Evolutionary conservation across 2,113 vertebrate genomes (phyloP).

Genomic region (Xiphophorus hellerii): DNA sequence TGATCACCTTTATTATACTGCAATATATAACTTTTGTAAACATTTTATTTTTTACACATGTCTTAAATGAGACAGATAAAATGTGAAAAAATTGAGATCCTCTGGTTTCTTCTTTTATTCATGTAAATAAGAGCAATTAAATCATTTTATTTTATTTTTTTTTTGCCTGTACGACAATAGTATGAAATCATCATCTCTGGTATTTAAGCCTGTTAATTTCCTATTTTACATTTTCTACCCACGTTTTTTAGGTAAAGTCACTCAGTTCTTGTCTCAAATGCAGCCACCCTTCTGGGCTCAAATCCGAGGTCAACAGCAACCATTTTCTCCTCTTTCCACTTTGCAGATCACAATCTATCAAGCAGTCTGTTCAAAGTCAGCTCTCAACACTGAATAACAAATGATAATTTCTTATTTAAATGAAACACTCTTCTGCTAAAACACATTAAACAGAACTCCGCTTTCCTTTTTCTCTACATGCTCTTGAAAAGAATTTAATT

Average conservation of each 20-base stretch:
- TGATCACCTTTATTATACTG: too few relatives aligned
- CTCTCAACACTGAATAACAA: constrained; percentile 40
- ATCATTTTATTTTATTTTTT: too few relatives aligned
- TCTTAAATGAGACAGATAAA: too few relatives aligned
- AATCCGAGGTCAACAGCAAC: constrained; percentile 9
- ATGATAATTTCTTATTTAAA: constrained; percentile 45
- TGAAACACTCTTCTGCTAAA: constrained; percentile 26
- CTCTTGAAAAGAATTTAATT: constrained; percentile 34
- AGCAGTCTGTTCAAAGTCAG: constrained; percentile 13
- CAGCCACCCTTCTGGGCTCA: background rate
- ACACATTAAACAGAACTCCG: background rate
- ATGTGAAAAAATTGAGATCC: too few relatives aligned
- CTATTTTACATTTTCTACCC: constrained; percentile 2
- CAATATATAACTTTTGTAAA: too few relatives aligned
- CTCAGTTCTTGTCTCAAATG: constrained; percentile 19
- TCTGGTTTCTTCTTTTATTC: too few relatives aligned
- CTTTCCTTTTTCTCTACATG: background rate
- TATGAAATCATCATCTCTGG: background rate
- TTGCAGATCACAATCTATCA: constrained; percentile 36
- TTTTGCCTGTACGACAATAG: too few relatives aligned
- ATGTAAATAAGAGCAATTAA: too few relatives aligned
- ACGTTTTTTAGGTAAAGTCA: constrained; percentile 17
- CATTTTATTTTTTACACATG: too few relatives aligned
- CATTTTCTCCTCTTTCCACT: constrained; percentile 22
- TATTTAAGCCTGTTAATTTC: background rate